Evolutionary conservation across 2,888 invertebrate genomes (phyloP), one percentile per base, ranked within the genome.

Genomic region (Cordilura impudica): DNA sequence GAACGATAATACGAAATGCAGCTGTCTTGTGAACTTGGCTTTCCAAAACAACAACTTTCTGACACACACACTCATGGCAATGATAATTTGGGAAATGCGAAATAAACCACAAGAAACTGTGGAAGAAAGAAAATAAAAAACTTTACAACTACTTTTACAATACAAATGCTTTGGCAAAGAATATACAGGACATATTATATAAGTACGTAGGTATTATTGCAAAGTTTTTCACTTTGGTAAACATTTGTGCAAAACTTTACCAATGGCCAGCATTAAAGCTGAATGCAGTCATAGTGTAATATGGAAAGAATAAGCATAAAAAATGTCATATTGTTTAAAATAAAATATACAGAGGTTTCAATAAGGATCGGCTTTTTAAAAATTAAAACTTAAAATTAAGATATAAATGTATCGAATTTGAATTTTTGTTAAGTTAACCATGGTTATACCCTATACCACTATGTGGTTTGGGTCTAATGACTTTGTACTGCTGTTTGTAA

Each of bases 191-290:
- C 21, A 49, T 21, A 21, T 19, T 49, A 23, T 19, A n/a, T 12
- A 6, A 19, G 47, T 54, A 21, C 49, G 21, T 39, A 39, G 66
- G 61, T 26, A 49, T 61, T 61, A 56, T 63, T 67, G 39, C 39
- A 74, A 79, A 79, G 66, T 79, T 79, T 74, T 71, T 60, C 70
- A 79, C 75, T 79, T 79, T 71, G 12, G 75, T 75, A 75, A 75
- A 71, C 63, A 79, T 67, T 79, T 71, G 71, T 63, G 61, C 29
- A 71, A 75, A 79, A 75, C 53, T 75, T 75, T 75, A 35, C 49
- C 21, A 69, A 63, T 56, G 10, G 31, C 4, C 26, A 26, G 26
- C 3, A 6, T 26, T 26, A n/a, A n/a, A n/a, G n/a, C n/a, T n/a
- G n/a, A n/a, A n/a, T n/a, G n/a, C n/a, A n/a, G n/a, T n/a, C n/a